phyloP scores from a whole-genome alignment of 2,888 invertebrate species.

The Acanthopleura granulata region DNA sequence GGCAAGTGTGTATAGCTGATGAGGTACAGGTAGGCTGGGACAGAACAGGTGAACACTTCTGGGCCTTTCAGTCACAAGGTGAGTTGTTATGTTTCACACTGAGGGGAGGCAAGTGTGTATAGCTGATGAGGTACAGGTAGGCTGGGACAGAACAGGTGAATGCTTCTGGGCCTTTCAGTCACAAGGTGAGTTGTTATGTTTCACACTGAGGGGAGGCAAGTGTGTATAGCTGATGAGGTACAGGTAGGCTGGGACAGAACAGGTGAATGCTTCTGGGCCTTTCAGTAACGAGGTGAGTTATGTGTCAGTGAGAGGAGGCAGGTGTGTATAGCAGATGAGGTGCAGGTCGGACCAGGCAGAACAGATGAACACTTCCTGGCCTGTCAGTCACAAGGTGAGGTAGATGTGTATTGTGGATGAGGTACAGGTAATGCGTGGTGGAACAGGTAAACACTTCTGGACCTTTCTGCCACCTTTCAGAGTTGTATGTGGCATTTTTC shows the following conservation, averaged over 20 bases:
- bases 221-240: constrained; percentile 96
- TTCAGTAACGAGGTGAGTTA: constrained; percentile 61
- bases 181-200: constrained; percentile 72
- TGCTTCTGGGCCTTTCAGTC: constrained; percentile 97
- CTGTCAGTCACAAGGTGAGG: constrained; percentile 83
- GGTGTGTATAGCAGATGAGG: constrained; percentile 83
- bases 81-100: constrained; percentile 79
- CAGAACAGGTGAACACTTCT: constrained; percentile 93
- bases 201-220: constrained; percentile 91
- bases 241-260: constrained; percentile 93
- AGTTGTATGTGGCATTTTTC: too few relatives aligned
- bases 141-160: constrained; percentile 92
- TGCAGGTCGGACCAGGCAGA: constrained; percentile 80
- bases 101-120: constrained; percentile 91
- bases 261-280: too few relatives aligned
- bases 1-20: constrained; percentile 95
- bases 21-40: constrained; percentile 94
- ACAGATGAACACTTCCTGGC: constrained; percentile 86
- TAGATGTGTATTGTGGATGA: constrained; percentile 81
- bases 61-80: constrained; percentile 88
- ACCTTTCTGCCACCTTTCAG: too few relatives aligned
- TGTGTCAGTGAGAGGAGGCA: too few relatives aligned
- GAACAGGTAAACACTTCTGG: constrained; percentile 79
- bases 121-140: constrained; percentile 94
- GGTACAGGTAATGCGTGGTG: constrained; percentile 96